Conservation (phyloP, 92 coral and sea anemone genomes). For the Epizoanthus fatuus region DNA sequence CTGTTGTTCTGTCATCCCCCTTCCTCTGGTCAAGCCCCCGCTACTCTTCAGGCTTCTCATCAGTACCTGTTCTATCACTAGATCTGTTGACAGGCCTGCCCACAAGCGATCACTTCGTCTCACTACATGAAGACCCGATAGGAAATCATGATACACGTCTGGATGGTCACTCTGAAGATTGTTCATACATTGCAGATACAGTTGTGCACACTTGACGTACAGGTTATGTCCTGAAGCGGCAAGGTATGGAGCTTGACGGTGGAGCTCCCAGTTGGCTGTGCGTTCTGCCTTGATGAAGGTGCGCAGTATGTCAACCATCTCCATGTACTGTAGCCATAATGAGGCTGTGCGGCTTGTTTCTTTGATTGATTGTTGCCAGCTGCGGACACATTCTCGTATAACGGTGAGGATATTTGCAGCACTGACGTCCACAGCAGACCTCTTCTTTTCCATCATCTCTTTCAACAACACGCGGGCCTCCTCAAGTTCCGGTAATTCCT, state of each 20-base stretch:
- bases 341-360: slow-evolving; percentile 53
- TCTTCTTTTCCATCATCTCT: neutral
- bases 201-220: slow-evolving; percentile 16
- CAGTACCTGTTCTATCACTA: slow-evolving; percentile 4
- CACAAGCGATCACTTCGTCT: neutral
- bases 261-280: slow-evolving; percentile 61
- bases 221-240: slow-evolving; percentile 54
- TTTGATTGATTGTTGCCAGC: neutral
- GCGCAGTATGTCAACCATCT: slow-evolving; percentile 58
- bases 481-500: neutral
- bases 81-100: slow-evolving; percentile 17
- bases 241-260: slow-evolving; percentile 49
- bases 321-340: slow-evolving; percentile 67
- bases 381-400: slow-evolving; percentile 38
- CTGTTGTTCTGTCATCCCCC: slow-evolving; percentile 10
- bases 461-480: neutral
- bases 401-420: neutral
- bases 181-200: neutral
- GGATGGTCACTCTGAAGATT: neutral
- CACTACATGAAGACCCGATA: neutral
- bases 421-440: neutral
- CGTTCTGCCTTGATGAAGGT: slow-evolving; percentile 62
- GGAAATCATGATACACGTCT: neutral
- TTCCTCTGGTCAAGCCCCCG: neutral
- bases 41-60: slow-evolving; percentile 28